phyloP scores from a whole-genome alignment of 1,140 invertebrate genomes.

The Anagrus nilaparvatae region DNA sequence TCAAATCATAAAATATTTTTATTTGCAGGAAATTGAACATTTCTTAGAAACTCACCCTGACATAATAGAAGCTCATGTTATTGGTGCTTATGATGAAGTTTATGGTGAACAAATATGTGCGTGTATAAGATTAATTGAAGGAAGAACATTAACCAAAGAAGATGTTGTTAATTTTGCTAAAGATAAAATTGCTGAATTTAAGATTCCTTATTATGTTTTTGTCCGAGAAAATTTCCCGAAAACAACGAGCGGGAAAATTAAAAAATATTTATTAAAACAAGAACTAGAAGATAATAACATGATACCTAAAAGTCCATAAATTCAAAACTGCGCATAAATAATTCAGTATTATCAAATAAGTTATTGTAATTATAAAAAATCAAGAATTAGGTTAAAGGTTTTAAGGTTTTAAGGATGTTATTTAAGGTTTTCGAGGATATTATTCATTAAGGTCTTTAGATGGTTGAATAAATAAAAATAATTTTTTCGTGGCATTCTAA shows the following conservation, averaged over 20 bases:
- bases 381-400: no score
- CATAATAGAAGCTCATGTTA: slow-evolving; percentile 65
- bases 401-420: no score
- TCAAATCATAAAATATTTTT: no score
- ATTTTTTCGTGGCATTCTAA: no score
- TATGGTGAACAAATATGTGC: slow-evolving; percentile 81
- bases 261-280: slow-evolving; percentile 58
- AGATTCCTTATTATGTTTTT: slow-evolving; percentile 67
- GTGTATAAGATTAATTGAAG: slow-evolving; percentile 50
- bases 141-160: slow-evolving; percentile 41
- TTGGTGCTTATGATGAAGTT: slow-evolving; percentile 70
- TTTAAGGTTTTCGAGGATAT: no score
- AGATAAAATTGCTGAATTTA: slow-evolving; percentile 71
- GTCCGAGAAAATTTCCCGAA: slow-evolving; percentile 67
- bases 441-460: no score
- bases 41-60: slow-evolving; percentile 66
- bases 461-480: no score
- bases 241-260: slow-evolving; percentile 75
- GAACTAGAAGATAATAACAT: slow-evolving; percentile 23
- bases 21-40: slow-evolving; percentile 66
- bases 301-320: slow-evolving; percentile 18
- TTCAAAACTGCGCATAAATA: neutral
- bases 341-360: no score
- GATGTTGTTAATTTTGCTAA: slow-evolving; percentile 59
- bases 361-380: no score